Base-by-base conservation (phyloP, 2,888 invertebrate species). In the Sesamia inferens region DNA sequence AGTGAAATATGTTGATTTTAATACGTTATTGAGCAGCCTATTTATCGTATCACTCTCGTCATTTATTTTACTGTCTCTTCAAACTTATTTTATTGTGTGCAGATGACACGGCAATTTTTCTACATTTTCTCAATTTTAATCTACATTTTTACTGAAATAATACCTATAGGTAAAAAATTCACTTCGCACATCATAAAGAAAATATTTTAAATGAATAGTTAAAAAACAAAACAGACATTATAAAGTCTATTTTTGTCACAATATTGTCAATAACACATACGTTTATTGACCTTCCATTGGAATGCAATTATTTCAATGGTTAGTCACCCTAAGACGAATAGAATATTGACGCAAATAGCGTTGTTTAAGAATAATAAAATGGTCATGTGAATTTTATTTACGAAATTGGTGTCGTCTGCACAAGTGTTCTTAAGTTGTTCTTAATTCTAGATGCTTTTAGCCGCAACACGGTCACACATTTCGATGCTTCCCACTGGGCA, bases 381-480 rank as follows among this genome's bases (percentile, higher is more conserved):
- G 48, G 10, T 22, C 8, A 8, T 19, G 10, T 14, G n/a, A 31
- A 65, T 74, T 51, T 22, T 6, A 55, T 51, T 48, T 5, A 47
- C 14, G 42, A 65, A 44, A 14, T 22, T 51, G 44, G 48, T 74
- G 65, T 84, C 78, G 59, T 78, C 70, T 86, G 83, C 62, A 76
- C 62, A 16, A 58, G n/a, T 72, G 14, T 71, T 61, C 31, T 31
- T 31, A 31, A 31, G 31, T 68, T 83, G 77, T 74, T 74, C 47
- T 87, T 82, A 83, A 14, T 47, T 47, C 47, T 90, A 91, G 89
- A 88, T 88, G 93, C 93, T 93, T 93, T 86, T 94, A 94, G 93
- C 85, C 89, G 93, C 93, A 89, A 93, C 90, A 93, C 92, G 92
- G 91, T 94, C 93, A 94, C 94, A 94, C 94, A 93, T 93, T 90